Conservation (phyloP, 2,888 invertebrate species). For the Escarpia spicata region DNA sequence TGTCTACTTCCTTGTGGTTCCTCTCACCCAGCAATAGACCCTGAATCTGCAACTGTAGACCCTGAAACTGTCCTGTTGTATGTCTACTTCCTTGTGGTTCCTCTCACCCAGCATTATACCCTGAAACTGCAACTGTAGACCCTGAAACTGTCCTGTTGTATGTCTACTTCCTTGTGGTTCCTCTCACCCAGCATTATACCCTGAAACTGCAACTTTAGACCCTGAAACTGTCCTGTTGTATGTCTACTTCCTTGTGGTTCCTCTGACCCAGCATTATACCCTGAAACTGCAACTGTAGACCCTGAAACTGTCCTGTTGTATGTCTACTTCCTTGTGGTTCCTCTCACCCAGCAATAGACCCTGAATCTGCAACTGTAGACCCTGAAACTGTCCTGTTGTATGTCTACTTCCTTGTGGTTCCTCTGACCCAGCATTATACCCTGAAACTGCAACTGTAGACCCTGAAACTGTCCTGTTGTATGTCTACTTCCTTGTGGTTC, state of each 20-base stretch:
- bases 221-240: not conserved
- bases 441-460: not conserved
- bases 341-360: not conserved
- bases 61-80: not conserved
- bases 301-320: not conserved
- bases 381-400: not conserved
- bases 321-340: not conserved
- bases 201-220: constrained; percentile 1
- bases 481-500: not conserved
- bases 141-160: not conserved
- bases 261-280: not conserved
- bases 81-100: not conserved
- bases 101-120: not conserved
- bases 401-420: not conserved
- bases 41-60: not conserved
- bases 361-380: not conserved
- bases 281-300: not conserved
- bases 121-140: not conserved
- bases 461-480: not conserved
- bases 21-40: not conserved
- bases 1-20: too few relatives aligned
- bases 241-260: not conserved
- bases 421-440: not conserved
- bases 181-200: not conserved
- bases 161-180: not conserved